Base-by-base conservation (phyloP, 2,113 vertebrate genomes). In the Echinops telfairi region DNA sequence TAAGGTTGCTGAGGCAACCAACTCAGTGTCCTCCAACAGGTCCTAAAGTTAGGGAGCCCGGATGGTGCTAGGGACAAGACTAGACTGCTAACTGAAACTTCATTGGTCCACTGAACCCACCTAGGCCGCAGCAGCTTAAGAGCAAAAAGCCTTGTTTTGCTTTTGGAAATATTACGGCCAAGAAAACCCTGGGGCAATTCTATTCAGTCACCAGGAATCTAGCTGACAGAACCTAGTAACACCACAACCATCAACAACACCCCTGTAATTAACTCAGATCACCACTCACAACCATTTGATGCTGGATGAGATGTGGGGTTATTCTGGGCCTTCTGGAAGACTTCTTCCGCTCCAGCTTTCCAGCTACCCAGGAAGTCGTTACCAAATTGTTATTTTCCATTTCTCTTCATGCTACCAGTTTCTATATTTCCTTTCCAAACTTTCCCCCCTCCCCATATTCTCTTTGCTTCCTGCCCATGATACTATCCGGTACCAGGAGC, bases 321-420 rank as follows among this genome's bases (percentile, higher is more conserved):
- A 33, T 62, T 53, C 62, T 91, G 16, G 60, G 81, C n/a, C 80
- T n/a, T 47, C 68, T 31, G 6, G 58, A 75, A 36, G 78, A 9
- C 0, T 70, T 47, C 20, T 19, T 68, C 71, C 25, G 40, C 10
- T 60, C 58, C 17, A 75, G 60, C 40, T 84, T 53, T 36, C 25
- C 23, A 91, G 81, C 36, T 80, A 29, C 76, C 36, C 31, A 66
- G 75, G 47, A 92, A 79, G 47, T 66, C 11, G 23, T 84, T 82
- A 83, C n/a, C 40, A 71, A 22, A 5, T 57, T 53, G 47, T 53
- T 57, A 27, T 77, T 68, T 91, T 80, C 31, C 25, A 47, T 57
- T 81, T 86, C 47, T 84, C 70, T 43, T 90, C 64, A 87, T 66
- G n/a, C 27, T 75, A 80, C 40, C 3, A n/a, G 70, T 88, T 91